Conservation (phyloP, 2,113 vertebrate genomes). For the Naja naja region DNA sequence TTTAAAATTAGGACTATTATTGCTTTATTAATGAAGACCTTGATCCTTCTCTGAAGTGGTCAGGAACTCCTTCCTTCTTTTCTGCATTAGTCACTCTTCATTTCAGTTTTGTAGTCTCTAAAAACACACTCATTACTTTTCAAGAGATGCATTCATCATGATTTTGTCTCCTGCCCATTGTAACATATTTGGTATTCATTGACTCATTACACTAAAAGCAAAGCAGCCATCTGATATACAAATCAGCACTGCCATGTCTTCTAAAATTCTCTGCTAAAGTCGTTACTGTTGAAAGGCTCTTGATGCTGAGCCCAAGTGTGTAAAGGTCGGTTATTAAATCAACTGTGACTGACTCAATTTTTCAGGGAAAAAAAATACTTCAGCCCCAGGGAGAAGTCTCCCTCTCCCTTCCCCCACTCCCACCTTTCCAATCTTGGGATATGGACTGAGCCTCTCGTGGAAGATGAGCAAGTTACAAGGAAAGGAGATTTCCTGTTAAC, state of each 20-base stretch:
- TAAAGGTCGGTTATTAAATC: neutral
- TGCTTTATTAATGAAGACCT: conserved; percentile 64
- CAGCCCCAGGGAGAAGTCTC: neutral
- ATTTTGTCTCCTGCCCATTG: conserved; percentile 25
- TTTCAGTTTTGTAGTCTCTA: neutral
- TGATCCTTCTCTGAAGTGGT: conserved; percentile 41
- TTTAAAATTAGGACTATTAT: conserved; percentile 63
- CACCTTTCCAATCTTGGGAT: neutral
- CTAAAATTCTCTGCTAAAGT: neutral
- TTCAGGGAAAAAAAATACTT: neutral
- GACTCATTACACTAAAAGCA: conserved; percentile 11
- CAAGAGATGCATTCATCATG: conserved; percentile 35
- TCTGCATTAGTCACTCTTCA: conserved; percentile 43
- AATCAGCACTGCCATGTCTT: neutral
- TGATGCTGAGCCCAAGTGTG: neutral
- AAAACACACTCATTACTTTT: conserved; percentile 24
- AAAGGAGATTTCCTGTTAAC: neutral
- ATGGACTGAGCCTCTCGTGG: neutral
- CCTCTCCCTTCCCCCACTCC: neutral
- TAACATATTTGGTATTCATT: neutral
- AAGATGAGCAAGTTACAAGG: neutral
- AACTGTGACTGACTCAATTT: neutral
- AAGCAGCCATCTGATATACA: conserved; percentile 45
- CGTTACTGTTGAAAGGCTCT: conserved; percentile 10
- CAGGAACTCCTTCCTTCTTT: conserved; percentile 15